Conservation (phyloP, 2,113 vertebrate species). For the Hucho hucho region DNA sequence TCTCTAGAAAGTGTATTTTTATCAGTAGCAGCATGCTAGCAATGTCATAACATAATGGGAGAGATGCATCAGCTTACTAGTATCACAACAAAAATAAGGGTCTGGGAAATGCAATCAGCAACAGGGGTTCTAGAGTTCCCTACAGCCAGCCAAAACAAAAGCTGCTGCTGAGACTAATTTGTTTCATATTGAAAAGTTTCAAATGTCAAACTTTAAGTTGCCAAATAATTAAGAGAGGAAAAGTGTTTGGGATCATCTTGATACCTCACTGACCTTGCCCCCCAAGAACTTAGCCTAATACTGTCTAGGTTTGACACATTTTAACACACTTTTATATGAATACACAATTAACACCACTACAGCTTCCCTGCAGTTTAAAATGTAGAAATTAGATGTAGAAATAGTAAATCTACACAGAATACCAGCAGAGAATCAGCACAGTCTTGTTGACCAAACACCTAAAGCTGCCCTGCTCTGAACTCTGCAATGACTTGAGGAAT, state of each 20-base stretch:
- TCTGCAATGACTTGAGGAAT: constrained; percentile 25
- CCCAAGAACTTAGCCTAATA: not conserved
- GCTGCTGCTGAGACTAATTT: not conserved
- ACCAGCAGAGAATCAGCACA: not conserved
- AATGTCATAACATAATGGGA: constrained; percentile 50
- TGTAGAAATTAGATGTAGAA: no score
- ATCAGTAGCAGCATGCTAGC: constrained; percentile 54
- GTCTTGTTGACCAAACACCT: constrained; percentile 10
- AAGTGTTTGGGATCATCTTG: not conserved
- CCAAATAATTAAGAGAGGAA: not conserved
- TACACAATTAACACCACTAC: not conserved
- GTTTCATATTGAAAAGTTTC: not conserved
- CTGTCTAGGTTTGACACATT: not conserved
- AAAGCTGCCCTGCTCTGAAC: constrained; percentile 1
- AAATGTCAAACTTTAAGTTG: not conserved
- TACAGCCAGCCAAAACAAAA: not conserved
- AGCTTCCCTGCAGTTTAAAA: constrained; percentile 4
- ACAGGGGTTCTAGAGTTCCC: not conserved
- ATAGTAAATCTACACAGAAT: not conserved
- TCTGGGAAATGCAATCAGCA: constrained; percentile 48
- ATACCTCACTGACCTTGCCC: not conserved
- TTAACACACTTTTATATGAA: not conserved
- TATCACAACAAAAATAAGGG: constrained; percentile 61
- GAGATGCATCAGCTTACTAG: constrained; percentile 48
- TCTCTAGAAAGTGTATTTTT: constrained; percentile 63